Base-by-base conservation (phyloP, 2,888 invertebrate species). In the Nipponacmea schrenckii region DNA sequence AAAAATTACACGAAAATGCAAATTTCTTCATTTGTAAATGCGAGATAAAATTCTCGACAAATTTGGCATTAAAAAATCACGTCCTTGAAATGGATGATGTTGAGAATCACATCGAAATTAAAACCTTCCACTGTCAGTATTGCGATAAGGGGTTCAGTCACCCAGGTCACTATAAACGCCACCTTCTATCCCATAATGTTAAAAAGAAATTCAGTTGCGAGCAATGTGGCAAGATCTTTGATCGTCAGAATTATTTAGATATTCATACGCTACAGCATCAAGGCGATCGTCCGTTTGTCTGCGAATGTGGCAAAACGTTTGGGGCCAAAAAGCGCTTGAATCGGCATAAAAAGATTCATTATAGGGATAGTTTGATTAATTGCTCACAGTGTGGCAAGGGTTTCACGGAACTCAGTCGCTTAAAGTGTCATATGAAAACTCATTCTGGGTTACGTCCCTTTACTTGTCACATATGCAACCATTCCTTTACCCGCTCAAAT, bases 401-500 rank as follows among this genome's bases (percentile, higher is more conserved):
- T 56, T 56, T 56, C 14, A 56, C 56, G 14, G 56, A 56, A 15
- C 20, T 56, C 14, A 56, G 56, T 56, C 56, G 56, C 14, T 56
- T 56, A 15, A 56, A 56, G 20, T 56, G 56, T 56, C 56, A 56
- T 20, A 56, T 56, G 56, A 56, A 56, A 56, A 56, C 56, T 24
- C 56, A 56, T 24, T 56, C 56, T 24, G 56, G 56, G 56, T 24
- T 56, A 12, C 56, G 56, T 56, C 56, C 56, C 24, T 56, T 56
- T 56, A 56, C 56, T 20, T 56, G 56, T 24, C 24, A 20, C 56
- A 56, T 56, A 24, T 56, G 56, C 56, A 24, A 20, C 24, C 56
- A 56, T 56, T 56, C 56, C 56, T 56, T 56, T 14, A 56, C 56
- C 20, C 56, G 56, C 56, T 56, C 56, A 56, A 56, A 56, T 24